Evolutionary conservation across 2,113 vertebrate species (phyloP), one percentile per base, ranked within the genome.

Genomic region (Pomatostomus ruficeps): DNA sequence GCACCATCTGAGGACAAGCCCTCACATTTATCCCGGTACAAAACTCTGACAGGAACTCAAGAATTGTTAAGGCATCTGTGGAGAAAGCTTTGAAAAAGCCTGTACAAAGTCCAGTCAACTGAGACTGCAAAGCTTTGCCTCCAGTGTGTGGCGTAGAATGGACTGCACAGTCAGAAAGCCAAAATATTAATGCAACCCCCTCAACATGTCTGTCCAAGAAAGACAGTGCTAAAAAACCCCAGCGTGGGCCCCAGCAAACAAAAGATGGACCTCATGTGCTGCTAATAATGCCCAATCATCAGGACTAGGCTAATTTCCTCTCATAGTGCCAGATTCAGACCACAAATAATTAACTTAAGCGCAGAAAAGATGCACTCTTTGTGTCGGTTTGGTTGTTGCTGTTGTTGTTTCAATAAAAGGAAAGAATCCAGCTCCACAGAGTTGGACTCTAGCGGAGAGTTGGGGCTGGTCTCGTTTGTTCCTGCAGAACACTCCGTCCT

Each of bases 151-250:
- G 35, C 3, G 1, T 4, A 93, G 94, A 94, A 96, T 67, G 79
- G 71, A 9, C 71, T 77, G 82, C 91, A 77, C 59, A 74, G 96
- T 79, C 68, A 94, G 91, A 94, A 93, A 96, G 79, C 59, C 75
- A 95, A 93, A 95, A 93, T 93, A 91, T 75, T 90, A 85, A 94
- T 86, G 72, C 48, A 86, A 80, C 55, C 51, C 67, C 88, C 79
- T 73, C 79, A 90, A 55, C 22, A 61, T 3, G 31, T 38, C 88
- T 77, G 48, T n/a, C 48, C 68, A 80, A 90, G 57, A 71, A 65
- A 93, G 82, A n/a, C 42, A 51, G 63, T 6, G 36, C 46, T 95
- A 76, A 93, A 88, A 72, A 75, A 71, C 45, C 5, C 28, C 58
- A 93, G 71, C 1, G 1, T 79, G 70, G 42, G 74, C 74, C 54